Conservation (phyloP, 2,797 vertebrate genomes). For the Mus spretus region DNA sequence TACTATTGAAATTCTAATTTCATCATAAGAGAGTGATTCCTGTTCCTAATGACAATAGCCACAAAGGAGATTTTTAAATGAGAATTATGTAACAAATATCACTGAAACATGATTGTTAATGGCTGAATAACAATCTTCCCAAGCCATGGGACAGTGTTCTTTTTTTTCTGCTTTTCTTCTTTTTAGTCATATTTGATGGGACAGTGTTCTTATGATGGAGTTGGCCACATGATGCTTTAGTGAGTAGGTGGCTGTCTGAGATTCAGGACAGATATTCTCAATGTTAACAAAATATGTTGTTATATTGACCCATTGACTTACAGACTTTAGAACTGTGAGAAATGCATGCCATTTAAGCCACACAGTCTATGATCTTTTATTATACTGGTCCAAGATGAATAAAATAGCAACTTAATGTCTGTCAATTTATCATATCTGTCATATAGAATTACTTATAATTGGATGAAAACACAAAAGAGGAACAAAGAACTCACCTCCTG, state of each 20-base stretch:
- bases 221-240: background rate
- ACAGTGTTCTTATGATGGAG: background rate
- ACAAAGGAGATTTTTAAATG: background rate
- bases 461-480: slow-evolving; percentile 63
- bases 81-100: slow-evolving; percentile 57
- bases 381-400: background rate
- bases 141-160: background rate
- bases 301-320: background rate
- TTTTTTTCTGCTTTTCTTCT: too few relatives aligned
- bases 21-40: background rate
- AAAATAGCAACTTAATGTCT: slow-evolving; percentile 54
- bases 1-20: background rate
- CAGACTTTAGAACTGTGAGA: background rate
- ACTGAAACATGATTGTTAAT: background rate
- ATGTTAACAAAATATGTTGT: background rate
- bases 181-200: background rate
- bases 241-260: background rate
- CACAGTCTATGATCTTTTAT: background rate
- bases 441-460: slow-evolving; percentile 54
- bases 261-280: background rate
- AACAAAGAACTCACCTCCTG: slow-evolving; percentile 34
- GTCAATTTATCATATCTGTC: slow-evolving; percentile 60
- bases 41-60: background rate
- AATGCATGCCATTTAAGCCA: background rate
- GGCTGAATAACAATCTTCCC: background rate